Percentiles rank a stretch among this genome's conserved stretches.
These are phyloP conservation scores for Rhinopomastus cyanomelas DNA, from an alignment of 2,113 vertebrate species.

Conservation along the genomic window DNA sequence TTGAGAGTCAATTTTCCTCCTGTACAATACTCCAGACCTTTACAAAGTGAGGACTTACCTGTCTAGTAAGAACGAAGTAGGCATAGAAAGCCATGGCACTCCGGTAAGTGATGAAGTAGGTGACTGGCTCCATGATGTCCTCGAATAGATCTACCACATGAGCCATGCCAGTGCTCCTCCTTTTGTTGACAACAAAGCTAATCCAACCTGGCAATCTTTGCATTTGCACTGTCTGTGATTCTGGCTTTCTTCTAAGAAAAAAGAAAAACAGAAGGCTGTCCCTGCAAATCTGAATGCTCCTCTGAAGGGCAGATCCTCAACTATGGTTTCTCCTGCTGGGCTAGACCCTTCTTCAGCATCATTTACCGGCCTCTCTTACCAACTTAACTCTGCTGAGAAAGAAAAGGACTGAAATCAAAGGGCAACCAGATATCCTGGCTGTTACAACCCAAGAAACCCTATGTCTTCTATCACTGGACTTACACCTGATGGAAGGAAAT, in stretches of 20 bases:
- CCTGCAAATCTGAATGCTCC: background rate
- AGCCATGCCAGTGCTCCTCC: slow-evolving; percentile 92
- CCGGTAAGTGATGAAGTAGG: slow-evolving; percentile 90
- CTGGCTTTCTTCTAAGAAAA: slow-evolving; percentile 79
- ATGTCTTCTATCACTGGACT: too few species aligned
- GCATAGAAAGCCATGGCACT: slow-evolving; percentile 89
- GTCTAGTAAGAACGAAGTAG: slow-evolving; percentile 90
- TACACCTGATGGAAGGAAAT: background rate
- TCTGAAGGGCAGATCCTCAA: background rate
- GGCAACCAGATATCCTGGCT: background rate
- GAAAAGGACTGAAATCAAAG: background rate
- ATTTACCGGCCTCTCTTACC: background rate
- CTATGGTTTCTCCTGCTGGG: background rate
- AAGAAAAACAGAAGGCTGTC: background rate
- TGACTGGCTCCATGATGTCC: slow-evolving; percentile 97
- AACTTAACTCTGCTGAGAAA: background rate
- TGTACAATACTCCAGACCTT: background rate
- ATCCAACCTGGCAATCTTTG: slow-evolving; percentile 76
- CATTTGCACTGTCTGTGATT: slow-evolving; percentile 73
- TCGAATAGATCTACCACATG: slow-evolving; percentile 97
- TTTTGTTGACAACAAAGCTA: slow-evolving; percentile 89
- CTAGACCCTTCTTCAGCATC: background rate
- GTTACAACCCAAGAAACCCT: too few species aligned
- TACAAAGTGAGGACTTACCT: slow-evolving; percentile 71
- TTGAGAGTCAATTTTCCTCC: background rate